Conservation (phyloP, 2,888 invertebrate species). For the Beris chalybata region DNA sequence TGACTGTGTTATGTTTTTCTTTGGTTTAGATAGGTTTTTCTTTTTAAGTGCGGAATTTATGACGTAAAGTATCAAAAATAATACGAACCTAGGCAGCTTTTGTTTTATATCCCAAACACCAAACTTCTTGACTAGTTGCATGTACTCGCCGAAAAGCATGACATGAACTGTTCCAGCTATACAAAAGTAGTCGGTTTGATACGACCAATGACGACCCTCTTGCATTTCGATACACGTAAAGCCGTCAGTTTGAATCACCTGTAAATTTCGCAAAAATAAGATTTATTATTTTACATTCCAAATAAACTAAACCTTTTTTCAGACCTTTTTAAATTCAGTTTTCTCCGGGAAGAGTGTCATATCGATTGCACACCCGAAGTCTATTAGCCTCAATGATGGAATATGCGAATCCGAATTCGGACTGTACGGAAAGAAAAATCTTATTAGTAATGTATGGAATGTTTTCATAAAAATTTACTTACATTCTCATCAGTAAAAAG, state of each 20-base stretch:
- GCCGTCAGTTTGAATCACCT: conserved; percentile 77
- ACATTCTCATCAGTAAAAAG: conserved; percentile 79
- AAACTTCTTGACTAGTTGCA: conserved; percentile 72
- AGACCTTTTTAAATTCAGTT: conserved; percentile 72
- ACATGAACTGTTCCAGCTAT: conserved; percentile 88
- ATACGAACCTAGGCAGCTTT: conserved; percentile 67
- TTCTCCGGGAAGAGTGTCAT: conserved; percentile 82
- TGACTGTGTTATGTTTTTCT: too few relatives aligned
- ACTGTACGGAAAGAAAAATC: conserved; percentile 49
- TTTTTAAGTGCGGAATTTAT: too few relatives aligned
- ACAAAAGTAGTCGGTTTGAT: conserved; percentile 92
- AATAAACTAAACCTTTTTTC: background rate
- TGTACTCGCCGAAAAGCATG: conserved; percentile 86
- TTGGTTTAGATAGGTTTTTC: too few relatives aligned
- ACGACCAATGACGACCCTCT: conserved; percentile 89
- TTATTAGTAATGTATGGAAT: background rate
- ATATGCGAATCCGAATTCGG: conserved; percentile 67
- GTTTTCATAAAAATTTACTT: conserved; percentile 50
- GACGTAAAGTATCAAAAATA: conserved; percentile 1
- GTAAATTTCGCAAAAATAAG: conserved; percentile 41
- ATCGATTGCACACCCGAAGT: conserved; percentile 94
- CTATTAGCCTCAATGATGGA: conserved; percentile 83
- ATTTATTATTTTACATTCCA: background rate
- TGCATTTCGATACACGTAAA: conserved; percentile 92
- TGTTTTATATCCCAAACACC: conserved; percentile 71